Evolutionary conservation across 35 echinoderm and acorn worm species (phyloP), one percentile per base, ranked within the genome.

Genomic region (Heliocidaris tuberculata): DNA sequence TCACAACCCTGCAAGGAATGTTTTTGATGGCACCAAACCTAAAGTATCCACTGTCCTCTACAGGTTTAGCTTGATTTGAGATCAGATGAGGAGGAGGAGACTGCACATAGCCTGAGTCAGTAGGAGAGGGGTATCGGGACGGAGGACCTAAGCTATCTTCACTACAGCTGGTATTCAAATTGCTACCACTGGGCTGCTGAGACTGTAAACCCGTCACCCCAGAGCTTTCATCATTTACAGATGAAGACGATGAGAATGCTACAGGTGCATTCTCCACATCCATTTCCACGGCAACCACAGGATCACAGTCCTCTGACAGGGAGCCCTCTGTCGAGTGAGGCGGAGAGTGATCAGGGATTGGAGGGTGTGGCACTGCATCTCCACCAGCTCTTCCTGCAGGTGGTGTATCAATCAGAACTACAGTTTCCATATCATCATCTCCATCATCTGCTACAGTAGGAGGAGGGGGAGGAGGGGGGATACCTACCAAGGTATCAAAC

Each of bases 101-200:
- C n/a, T n/a, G n/a, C n/a, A n/a, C n/a, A n/a, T n/a, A n/a, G 86
- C 86, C 86, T 4, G 86, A 88, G 31, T 32, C 31, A 19, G 31
- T 48, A 30, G 86, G 47, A 4, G 86, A 88, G 1, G 86, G 86
- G 60, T 70, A 27, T 30, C 31, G 7, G 6, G 86, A 30, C 0
- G 31, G 31, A 19, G 86, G 47, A 17, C 15, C 15, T 15, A 89
- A 48, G 47, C 87, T 89, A 30, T 89, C 87, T n/a, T 89, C 87
- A 89, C 87, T 89, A 6, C 87, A 89, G 87, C 87, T 89, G 65
- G 65, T 78, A 24, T 78, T 24, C 87, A 89, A 11, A 32, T 30
- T 89, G 87, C 11, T 47, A 48, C 47, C 87, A 47, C 47, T 24
- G 31, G 29, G 30, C 65, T 78, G 65, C 21, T n/a, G 17, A 7